phyloP scores from a whole-genome alignment of 2,888 invertebrate genomes.

The Venusia cambrica region DNA sequence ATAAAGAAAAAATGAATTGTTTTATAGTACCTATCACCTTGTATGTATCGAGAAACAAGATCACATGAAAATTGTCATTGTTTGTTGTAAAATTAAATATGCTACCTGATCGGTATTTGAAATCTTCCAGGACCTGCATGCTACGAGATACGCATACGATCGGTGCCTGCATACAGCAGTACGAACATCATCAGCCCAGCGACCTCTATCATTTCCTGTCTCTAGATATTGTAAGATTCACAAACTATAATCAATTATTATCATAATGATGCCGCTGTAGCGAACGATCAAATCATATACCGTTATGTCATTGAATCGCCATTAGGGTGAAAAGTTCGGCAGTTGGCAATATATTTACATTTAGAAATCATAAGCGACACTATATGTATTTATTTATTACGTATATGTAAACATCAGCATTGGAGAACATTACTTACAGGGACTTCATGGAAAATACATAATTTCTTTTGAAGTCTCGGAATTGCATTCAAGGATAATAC shows the following conservation, averaged over 20 bases:
- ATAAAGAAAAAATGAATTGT: no score
- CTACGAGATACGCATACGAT: constrained; percentile 51
- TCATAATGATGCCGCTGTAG: constrained; percentile 27
- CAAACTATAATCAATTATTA: constrained; percentile 45
- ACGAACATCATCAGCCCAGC: constrained; percentile 46
- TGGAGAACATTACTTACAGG: constrained; percentile 30
- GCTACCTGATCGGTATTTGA: not conserved
- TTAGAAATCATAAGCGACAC: constrained; percentile 24
- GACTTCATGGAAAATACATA: no score
- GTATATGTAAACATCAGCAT: constrained; percentile 28
- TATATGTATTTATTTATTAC: constrained; percentile 27
- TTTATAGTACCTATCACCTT: no score
- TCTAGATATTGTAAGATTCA: constrained; percentile 47
- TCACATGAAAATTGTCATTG: no score
- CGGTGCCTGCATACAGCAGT: constrained; percentile 64
- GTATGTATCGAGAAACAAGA: no score
- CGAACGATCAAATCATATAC: constrained; percentile 21
- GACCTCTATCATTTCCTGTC: constrained; percentile 44
- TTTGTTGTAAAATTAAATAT: no score
- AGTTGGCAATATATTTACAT: constrained; percentile 21
- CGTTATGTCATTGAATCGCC: constrained; percentile 15
- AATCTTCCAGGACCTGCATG: constrained; percentile 62
- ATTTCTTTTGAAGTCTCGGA: no score
- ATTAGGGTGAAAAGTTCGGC: constrained; percentile 21
- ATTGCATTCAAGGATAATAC: no score